Conservation (phyloP, 30 jellyfish, hydroid and myxozoan species). For the Calvadosia cruxmelitensis region DNA sequence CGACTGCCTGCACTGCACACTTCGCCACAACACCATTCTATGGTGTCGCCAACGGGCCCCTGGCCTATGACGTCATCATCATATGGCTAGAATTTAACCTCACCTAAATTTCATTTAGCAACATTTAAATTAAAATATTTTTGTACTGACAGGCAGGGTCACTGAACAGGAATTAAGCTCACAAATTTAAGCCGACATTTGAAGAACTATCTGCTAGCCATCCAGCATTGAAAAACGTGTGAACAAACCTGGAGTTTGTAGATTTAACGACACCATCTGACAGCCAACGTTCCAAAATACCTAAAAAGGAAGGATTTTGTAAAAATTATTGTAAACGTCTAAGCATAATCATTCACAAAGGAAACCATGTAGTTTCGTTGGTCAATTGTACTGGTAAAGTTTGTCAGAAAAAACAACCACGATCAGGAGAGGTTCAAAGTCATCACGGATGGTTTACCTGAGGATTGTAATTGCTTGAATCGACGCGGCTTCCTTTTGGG, state of each 20-base stretch:
- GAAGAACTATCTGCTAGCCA: not conserved
- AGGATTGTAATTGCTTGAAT: slow-evolving; percentile 89
- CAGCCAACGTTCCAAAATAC: slow-evolving; percentile 88
- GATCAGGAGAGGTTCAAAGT: too few species aligned
- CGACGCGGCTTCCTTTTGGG: slow-evolving; percentile 94
- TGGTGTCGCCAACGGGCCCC: too few species aligned
- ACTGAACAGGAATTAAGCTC: not conserved
- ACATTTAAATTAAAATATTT: too few species aligned
- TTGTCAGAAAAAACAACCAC: not conserved
- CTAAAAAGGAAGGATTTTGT: too few species aligned
- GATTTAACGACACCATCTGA: slow-evolving; percentile 58
- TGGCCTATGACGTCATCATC: too few species aligned
- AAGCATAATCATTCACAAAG: too few species aligned
- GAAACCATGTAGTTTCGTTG: too few species aligned
- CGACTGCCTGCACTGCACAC: too few species aligned
- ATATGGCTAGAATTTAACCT: too few species aligned
- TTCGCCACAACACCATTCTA: too few species aligned
- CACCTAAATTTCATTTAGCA: too few species aligned
- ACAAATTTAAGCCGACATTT: not conserved
- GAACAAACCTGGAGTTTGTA: slow-evolving; percentile 59
- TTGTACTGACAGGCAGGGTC: not conserved
- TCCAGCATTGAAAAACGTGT: not conserved
- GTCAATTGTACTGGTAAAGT: not conserved
- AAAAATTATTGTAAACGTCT: too few species aligned
- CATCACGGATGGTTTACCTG: slow-evolving; percentile 28